phyloP scores from a whole-genome alignment of 92 coral and sea anemone genomes.

The Parazoanthus atlanticus region DNA sequence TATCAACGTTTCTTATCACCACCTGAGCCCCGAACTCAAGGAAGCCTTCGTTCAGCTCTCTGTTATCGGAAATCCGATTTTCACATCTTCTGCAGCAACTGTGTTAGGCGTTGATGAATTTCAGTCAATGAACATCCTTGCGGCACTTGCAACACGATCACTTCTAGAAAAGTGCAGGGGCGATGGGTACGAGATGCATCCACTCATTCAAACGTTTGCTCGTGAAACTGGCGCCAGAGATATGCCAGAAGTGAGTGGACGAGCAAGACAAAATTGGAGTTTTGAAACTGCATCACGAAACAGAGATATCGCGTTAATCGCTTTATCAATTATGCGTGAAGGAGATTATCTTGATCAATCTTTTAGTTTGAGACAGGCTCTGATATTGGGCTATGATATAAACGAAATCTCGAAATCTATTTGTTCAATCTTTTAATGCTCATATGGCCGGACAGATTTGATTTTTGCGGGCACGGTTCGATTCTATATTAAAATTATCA shows the following conservation, averaged over 20 bases:
- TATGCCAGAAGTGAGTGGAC: not conserved
- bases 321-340: too few relatives aligned
- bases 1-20: constrained; percentile 6
- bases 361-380: too few relatives aligned
- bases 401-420: too few relatives aligned
- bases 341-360: too few relatives aligned
- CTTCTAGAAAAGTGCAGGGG: not conserved
- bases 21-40: not conserved
- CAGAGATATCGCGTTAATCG: too few relatives aligned
- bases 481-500: too few relatives aligned
- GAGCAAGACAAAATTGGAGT: not conserved
- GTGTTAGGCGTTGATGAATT: not conserved
- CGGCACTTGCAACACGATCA: not conserved
- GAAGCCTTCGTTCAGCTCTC: not conserved
- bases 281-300: too few relatives aligned
- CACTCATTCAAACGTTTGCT: not conserved
- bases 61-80: not conserved
- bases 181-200: not conserved
- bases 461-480: too few relatives aligned
- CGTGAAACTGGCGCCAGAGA: not conserved
- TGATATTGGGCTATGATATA: too few relatives aligned
- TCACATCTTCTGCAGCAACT: not conserved
- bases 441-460: too few relatives aligned
- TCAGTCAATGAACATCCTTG: not conserved
- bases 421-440: too few relatives aligned